Conservation (phyloP, 2,113 vertebrate genomes). For the Alexandromys fortis region DNA sequence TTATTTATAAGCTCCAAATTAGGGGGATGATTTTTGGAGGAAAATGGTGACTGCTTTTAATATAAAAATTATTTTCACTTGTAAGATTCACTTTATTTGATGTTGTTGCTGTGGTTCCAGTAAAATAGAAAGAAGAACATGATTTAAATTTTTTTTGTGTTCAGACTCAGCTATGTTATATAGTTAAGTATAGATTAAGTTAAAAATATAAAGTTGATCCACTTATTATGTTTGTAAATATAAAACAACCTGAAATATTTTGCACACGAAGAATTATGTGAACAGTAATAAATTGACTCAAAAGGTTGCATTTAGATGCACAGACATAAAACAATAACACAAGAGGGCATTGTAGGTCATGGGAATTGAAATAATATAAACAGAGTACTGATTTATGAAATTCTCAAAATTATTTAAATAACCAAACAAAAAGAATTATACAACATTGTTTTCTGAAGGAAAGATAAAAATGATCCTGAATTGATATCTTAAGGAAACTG, state of each 20-base stretch:
- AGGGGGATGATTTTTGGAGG: background rate
- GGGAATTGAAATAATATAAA: background rate
- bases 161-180: background rate
- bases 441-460: background rate
- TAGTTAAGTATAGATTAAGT: no score
- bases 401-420: background rate
- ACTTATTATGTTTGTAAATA: background rate
- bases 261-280: background rate
- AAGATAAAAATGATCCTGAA: background rate
- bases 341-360: background rate
- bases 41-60: background rate
- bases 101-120: background rate
- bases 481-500: background rate
- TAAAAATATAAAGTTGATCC: background rate
- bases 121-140: conserved; percentile 13
- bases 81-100: background rate
- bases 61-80: background rate
- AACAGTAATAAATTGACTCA: background rate
- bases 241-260: background rate
- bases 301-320: background rate
- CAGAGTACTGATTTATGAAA: background rate
- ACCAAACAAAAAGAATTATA: background rate
- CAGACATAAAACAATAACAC: background rate
- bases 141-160: background rate
- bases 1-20: background rate